Base-by-base conservation (phyloP, 2,113 vertebrate genomes). In the Boulengeromyrus knoepffleri region DNA sequence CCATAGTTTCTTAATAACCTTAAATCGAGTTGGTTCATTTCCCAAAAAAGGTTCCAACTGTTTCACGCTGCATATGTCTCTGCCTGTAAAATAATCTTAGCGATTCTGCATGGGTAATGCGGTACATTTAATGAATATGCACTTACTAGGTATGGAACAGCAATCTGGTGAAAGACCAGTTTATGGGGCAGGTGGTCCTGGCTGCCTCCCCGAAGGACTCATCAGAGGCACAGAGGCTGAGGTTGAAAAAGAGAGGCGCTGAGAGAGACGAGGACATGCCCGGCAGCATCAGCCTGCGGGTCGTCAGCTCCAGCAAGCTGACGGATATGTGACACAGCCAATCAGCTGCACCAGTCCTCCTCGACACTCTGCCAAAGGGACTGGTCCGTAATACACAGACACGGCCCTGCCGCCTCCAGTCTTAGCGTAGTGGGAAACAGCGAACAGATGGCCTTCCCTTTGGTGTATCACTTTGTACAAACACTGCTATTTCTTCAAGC, bases 161-260 rank as follows among this genome's bases (percentile, higher is more conserved):
- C 89, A 95, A 94, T 0, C 88, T 95, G 5, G 93, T 97, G 46
- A 94, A 96, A 24, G 97, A 99, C 92, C 94, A 94, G 90, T 96
- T 99, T 80, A 93, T 99, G 90, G 98, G 98, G 52, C 97, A 98
- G 91, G 96, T 97, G 24, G 95, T 96, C 89, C 91, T 99, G 92
- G 91, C 96, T 2, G 97, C 96, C 0, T 92, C 94, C 9, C 95
- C 94, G 39, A 93, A 91, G 0, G 97, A 97, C 92, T 92, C 92
- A 89, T 42, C 89, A 1, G 90, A 94, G 19, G 93, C 92, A 86
- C 97, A 96, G 94, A 95, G 53, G 91, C 95, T 99, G 88, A 95
- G 95, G 95, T 95, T 99, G 92, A 95, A 91, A 92, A 96, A 95
- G 88, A 95, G 94, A 87, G 96, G 95, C 58, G 74, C 85, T 21